Base-by-base conservation (phyloP, 1,140 invertebrate species). In the Linepithema humile region DNA sequence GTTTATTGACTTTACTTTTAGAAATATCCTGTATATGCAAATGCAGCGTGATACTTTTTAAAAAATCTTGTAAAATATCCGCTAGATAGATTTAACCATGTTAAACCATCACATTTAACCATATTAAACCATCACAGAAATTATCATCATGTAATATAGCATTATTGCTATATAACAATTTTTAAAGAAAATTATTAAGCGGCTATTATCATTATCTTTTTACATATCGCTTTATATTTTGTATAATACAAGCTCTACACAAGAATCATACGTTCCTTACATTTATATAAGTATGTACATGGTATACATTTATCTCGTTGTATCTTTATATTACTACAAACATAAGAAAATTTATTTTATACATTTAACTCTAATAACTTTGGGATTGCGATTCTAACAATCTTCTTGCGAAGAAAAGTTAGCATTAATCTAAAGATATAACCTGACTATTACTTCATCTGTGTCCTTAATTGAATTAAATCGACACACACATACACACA, bases 201-300 rank as follows among this genome's bases (percentile, higher is more conserved):
- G 35, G 26, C 23, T 48, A 73, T 48, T 62, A 64, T 57, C 45
- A 55, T 73, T 35, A 85, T 45, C 5, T 43, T 59, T 45, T 82
- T 57, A 57, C 23, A 50, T 55, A 83, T 75, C 48, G 43, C 82
- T 50, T 4, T 53, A 45, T 45, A 45, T 45, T 77, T 87, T 87
- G 75, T 77, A 88, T 26, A 35, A 75, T 82, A 85, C 57, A 88
- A 82, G 86, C 83, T 85, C 86, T 88, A 88, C 83, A 83, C 40
- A 43, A 64, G 80, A 88, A 83, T 43, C 23, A n/a, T 60, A 35
- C 40, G 38, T 26, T 53, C 17, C 20, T 80, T 69, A 82, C 38
- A 64, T 77, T 65, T 77, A 67, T 67, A 57, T 55, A 80, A 50
- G 53, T 85, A 83, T 85, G 82, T 85, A 77, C 84, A 85, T 53